These are phyloP conservation scores for Cydia splendana DNA, from an alignment of 1,140 invertebrate species.

Conservation along the genomic window DNA sequence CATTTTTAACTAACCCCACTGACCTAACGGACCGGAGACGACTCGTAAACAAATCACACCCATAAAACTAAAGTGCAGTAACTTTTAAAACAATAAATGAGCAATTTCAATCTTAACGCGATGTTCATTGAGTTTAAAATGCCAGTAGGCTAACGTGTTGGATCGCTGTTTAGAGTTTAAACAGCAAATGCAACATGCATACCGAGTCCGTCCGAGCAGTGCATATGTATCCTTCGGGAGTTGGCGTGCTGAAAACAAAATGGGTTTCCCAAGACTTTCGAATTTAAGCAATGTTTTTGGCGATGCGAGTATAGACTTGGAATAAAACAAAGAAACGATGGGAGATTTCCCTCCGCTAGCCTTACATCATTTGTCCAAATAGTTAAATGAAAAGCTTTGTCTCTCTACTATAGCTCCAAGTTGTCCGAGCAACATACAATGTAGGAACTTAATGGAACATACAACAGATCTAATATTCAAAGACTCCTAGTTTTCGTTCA, in stretches of 20 bases:
- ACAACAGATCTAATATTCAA: too few species aligned
- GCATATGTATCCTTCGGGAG: conserved; percentile 9
- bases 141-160: neutral
- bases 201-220: neutral
- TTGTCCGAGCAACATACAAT: too few species aligned
- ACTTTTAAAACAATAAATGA: neutral
- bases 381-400: too few species aligned
- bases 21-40: conserved; percentile 17
- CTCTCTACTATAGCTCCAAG: too few species aligned
- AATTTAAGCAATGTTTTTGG: conserved; percentile 2
- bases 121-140: neutral
- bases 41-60: conserved; percentile 10
- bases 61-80: neutral
- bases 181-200: conserved; percentile 11
- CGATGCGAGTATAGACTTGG: neutral
- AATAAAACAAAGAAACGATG: neutral
- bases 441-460: too few species aligned
- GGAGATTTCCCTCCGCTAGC: too few species aligned
- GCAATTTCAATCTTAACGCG: neutral
- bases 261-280: conserved; percentile 6
- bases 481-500: too few species aligned
- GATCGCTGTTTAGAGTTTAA: conserved; percentile 2
- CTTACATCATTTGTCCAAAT: too few species aligned
- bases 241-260: conserved; percentile 13
- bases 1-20: conserved; percentile 16